Conservation (phyloP, 1,140 invertebrate genomes). For the Sinonovacula constricta region DNA sequence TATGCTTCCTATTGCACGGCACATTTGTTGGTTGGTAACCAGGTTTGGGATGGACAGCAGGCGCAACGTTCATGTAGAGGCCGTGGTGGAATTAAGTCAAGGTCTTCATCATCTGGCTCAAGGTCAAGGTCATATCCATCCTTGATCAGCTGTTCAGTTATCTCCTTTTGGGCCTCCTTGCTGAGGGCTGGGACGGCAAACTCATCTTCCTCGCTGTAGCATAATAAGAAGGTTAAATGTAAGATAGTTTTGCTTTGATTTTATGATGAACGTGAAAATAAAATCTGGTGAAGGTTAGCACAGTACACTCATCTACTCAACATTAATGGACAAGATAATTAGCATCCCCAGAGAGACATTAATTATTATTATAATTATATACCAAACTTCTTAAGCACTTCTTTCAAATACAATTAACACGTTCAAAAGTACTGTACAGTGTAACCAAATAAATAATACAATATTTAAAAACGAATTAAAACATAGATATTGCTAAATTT, state of each 20-base stretch:
- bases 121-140: constrained; percentile 79
- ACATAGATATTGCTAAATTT: too few relatives aligned
- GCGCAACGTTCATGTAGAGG: constrained; percentile 78
- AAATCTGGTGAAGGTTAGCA: too few relatives aligned
- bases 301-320: too few relatives aligned
- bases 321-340: too few relatives aligned
- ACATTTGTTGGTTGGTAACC: constrained; percentile 39
- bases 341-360: too few relatives aligned
- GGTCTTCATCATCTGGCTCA: constrained; percentile 83
- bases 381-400: too few relatives aligned
- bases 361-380: too few relatives aligned
- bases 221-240: constrained; percentile 28
- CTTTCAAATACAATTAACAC: too few relatives aligned
- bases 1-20: constrained; percentile 25
- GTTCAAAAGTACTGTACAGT: too few relatives aligned
- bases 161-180: constrained; percentile 73
- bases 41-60: constrained; percentile 71
- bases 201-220: constrained; percentile 76
- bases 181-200: constrained; percentile 74
- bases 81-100: constrained; percentile 80
- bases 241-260: not conserved
- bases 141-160: constrained; percentile 77
- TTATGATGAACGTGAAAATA: too few relatives aligned
- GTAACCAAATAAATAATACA: too few relatives aligned
- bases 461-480: too few relatives aligned